Percentiles rank a stretch among this genome's conserved stretches.
Evolutionary conservation across 2,797 vertebrate species (phyloP).

Genomic region (Manis javanica): DNA sequence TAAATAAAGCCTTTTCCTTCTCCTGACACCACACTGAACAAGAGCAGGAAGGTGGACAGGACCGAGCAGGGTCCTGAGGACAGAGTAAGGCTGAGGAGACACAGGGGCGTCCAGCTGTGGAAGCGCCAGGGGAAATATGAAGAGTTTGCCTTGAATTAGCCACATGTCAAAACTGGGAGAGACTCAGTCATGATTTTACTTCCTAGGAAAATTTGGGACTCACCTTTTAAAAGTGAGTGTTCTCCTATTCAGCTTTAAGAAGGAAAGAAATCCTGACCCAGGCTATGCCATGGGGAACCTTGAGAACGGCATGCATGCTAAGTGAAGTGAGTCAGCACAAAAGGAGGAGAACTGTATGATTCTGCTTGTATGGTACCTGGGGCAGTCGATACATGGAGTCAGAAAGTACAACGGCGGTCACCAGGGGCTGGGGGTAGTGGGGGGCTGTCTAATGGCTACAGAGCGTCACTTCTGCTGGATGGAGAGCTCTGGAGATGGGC

Average conservation of each 20-base stretch:
- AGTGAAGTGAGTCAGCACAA: not conserved
- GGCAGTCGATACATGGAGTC: not conserved
- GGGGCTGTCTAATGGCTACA: too few relatives aligned
- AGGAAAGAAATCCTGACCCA: not conserved
- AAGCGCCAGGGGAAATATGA: too few relatives aligned
- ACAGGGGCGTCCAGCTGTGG: not conserved
- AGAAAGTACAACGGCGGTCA: not conserved
- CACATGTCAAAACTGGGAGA: not conserved
- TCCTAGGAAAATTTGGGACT: not conserved
- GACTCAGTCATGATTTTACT: not conserved
- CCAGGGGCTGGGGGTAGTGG: not conserved
- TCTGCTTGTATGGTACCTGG: not conserved
- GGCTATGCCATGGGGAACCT: not conserved
- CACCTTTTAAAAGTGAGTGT: not conserved
- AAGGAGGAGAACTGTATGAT: not conserved
- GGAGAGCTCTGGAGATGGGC: not conserved
- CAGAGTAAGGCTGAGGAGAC: not conserved
- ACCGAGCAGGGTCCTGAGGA: not conserved
- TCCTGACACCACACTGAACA: not conserved
- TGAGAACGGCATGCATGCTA: not conserved
- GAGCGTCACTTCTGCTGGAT: not conserved
- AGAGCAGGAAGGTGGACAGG: not conserved
- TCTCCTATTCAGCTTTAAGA: not conserved
- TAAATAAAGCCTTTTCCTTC: not conserved
- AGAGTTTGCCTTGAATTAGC: not conserved